Conservation (phyloP, 2,888 invertebrate species). For the Acleris sparsana region DNA sequence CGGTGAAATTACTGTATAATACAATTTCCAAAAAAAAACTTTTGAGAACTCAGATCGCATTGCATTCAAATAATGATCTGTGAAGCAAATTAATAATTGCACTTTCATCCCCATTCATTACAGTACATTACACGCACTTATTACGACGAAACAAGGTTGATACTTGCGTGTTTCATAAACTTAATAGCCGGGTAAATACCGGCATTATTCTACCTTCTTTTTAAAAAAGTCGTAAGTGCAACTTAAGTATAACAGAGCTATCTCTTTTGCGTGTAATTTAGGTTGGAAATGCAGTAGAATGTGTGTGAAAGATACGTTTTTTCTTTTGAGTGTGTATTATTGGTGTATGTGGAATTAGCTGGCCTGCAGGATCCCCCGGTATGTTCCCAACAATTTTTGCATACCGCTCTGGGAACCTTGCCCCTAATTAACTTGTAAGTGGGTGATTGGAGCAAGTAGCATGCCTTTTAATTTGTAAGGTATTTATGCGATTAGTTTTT, state of each 20-base stretch:
- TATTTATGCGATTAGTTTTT: background rate
- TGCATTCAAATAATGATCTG: constrained; percentile 28
- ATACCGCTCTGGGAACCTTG: constrained; percentile 77
- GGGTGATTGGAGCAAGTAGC: constrained; percentile 54
- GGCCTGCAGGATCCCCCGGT: constrained; percentile 64
- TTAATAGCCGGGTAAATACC: constrained; percentile 60
- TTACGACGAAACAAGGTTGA: constrained; percentile 16
- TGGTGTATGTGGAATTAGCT: constrained; percentile 61
- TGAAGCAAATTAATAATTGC: constrained; percentile 37
- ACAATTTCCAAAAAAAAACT: background rate
- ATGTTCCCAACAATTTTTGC: constrained; percentile 82
- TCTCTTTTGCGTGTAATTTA: too few relatives aligned
- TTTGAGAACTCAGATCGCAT: constrained; percentile 6
- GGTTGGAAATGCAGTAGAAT: too few relatives aligned
- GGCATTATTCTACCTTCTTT: too few relatives aligned
- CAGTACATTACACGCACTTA: constrained; percentile 8
- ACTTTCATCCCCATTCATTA: constrained; percentile 35
- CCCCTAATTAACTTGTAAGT: constrained; percentile 67
- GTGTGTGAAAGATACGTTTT: too few relatives aligned
- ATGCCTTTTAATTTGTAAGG: constrained; percentile 41
- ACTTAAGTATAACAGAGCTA: too few relatives aligned
- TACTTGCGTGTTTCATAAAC: constrained; percentile 26
- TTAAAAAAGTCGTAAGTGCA: too few relatives aligned
- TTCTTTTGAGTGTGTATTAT: constrained; percentile 54
- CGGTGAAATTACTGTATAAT: too few relatives aligned